These are phyloP conservation scores for Natator depressus DNA, from an alignment of 2,113 vertebrate genomes.

Conservation along the genomic window DNA sequence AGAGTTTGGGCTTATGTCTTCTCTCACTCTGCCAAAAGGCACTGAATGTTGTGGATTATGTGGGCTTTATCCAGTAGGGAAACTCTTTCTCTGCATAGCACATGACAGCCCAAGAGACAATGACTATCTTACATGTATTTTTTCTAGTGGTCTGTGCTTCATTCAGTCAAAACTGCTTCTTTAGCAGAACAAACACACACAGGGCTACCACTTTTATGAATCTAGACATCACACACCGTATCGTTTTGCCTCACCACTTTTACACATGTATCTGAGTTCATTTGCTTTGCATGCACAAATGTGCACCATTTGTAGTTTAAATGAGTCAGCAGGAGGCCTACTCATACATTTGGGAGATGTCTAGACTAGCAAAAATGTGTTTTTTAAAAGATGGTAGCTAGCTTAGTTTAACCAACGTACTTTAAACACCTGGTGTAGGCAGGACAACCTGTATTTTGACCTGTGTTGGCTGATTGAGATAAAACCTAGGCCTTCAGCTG, in stretches of 20 bases:
- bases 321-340: background rate
- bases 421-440: background rate
- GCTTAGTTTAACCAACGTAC: background rate
- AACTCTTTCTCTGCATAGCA: conserved; percentile 23
- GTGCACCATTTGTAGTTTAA: background rate
- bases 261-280: background rate
- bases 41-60: background rate
- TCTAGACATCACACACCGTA: background rate
- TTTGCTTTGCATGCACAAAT: background rate
- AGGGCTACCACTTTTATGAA: background rate
- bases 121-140: background rate
- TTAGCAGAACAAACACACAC: background rate
- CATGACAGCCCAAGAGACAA: conserved; percentile 14
- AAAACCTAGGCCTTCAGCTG: background rate
- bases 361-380: background rate
- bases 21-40: conserved; percentile 12
- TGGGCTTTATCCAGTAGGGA: background rate
- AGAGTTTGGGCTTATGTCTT: background rate
- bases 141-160: conserved; percentile 25
- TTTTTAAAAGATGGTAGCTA: background rate
- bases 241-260: conserved; percentile 36
- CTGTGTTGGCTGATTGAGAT: background rate
- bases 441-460: background rate
- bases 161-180: conserved; percentile 10
- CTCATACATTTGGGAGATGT: background rate